phyloP scores from a whole-genome alignment of 2,113 vertebrate species.

The Prolemur simus region DNA sequence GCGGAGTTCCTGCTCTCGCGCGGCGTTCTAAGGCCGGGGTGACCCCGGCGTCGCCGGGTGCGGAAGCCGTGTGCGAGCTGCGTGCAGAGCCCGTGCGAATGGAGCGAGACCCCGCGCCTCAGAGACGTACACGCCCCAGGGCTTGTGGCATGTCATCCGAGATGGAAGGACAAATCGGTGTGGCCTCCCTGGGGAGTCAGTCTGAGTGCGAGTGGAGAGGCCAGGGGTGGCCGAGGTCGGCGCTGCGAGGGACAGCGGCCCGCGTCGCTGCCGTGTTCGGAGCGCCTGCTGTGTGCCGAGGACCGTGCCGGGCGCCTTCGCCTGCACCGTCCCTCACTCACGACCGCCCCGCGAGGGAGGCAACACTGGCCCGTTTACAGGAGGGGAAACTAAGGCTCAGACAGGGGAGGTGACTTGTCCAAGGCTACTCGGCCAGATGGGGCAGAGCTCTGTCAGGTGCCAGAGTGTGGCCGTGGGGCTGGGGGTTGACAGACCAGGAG shows the following conservation, averaged over 20 bases:
- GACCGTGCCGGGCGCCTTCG: not conserved
- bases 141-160: not conserved
- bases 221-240: not conserved
- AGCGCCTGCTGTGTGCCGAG: not conserved
- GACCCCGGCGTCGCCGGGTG: not conserved
- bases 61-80: not conserved
- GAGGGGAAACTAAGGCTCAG: not conserved
- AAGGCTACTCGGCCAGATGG: not conserved
- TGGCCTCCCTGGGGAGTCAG: not conserved
- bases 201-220: not conserved
- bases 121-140: accelerated
- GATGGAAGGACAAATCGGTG: not conserved
- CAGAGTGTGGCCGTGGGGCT: not conserved
- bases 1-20: not conserved
- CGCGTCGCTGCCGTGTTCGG: not conserved
- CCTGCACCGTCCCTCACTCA: not conserved
- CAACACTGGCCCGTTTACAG: not conserved
- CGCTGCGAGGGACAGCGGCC: accelerated
- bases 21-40: not conserved
- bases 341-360: not conserved
- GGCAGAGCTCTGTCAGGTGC: not conserved
- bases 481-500: not conserved
- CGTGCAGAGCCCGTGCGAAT: not conserved
- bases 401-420: not conserved
- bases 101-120: not conserved